A percentile compares a stretch with the other conserved stretches of the same genome.
phyloP scores from a whole-genome alignment of 2,888 invertebrate species.

The Scaptomyza parva region DNA sequence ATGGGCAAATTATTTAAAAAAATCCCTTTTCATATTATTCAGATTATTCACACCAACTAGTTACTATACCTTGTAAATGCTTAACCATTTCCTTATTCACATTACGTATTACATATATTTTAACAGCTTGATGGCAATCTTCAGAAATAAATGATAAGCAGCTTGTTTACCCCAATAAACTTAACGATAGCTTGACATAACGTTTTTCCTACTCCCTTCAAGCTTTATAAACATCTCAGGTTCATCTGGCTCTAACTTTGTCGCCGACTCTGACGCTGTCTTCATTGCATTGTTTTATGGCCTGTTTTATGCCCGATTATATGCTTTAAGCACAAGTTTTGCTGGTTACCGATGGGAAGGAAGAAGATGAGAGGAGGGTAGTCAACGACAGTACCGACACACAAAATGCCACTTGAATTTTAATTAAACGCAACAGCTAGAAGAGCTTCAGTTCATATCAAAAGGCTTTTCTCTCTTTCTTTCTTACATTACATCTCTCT shows the following conservation, averaged over 20 bases:
- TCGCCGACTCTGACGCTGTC: conserved; percentile 8
- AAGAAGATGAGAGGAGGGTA: not conserved
- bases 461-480: conserved; percentile 5
- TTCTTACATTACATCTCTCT: not conserved
- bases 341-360: conserved; percentile 25
- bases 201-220: not conserved
- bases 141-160: conserved; percentile 40
- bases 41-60: not conserved
- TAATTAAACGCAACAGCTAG: conserved; percentile 82
- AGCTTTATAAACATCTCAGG: conserved; percentile 44
- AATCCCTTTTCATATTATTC: not conserved
- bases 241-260: conserved; percentile 4
- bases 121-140: conserved; percentile 61
- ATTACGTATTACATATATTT: conserved; percentile 41
- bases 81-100: not conserved
- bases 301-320: conserved; percentile 79
- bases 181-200: conserved; percentile 43
- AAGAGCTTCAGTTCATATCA: conserved; percentile 25
- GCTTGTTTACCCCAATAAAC: conserved; percentile 54
- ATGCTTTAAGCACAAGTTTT: conserved; percentile 75
- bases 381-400: conserved; percentile 55
- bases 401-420: conserved; percentile 81
- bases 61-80: not conserved
- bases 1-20: not conserved
- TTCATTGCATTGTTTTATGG: conserved; percentile 72